phyloP scores from a whole-genome alignment of 1,140 invertebrate species.

The Formica selysi region DNA sequence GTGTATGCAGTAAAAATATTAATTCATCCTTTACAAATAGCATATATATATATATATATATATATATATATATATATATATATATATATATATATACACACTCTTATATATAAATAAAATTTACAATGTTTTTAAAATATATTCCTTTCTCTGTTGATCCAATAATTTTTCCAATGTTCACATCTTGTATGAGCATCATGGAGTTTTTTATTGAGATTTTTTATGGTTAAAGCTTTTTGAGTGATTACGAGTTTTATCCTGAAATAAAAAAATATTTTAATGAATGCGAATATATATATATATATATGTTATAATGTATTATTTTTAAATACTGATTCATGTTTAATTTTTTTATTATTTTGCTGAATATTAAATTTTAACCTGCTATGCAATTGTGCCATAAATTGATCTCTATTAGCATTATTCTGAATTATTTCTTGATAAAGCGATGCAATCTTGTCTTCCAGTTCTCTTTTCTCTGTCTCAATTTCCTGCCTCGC shows the following conservation, averaged over 20 bases:
- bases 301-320: background rate
- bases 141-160: conserved; percentile 91
- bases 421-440: conserved; percentile 80
- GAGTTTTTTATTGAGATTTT: conserved; percentile 90
- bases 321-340: background rate
- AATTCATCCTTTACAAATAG: background rate
- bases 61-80: background rate
- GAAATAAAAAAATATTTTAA: conserved; percentile 79
- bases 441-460: conserved; percentile 81
- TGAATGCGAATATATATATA: background rate
- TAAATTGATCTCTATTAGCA: conserved; percentile 77
- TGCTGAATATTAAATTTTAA: conserved; percentile 45
- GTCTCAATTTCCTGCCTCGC: conserved; percentile 85
- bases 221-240: conserved; percentile 91
- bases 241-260: conserved; percentile 93
- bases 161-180: conserved; percentile 91
- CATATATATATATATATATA: background rate
- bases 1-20: background rate
- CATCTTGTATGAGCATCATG: conserved; percentile 90
- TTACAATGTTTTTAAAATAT: conserved; percentile 86
- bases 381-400: conserved; percentile 84
- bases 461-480: conserved; percentile 82
- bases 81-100: background rate
- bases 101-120: background rate
- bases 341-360: background rate